A percentile compares a stretch with the other conserved stretches of the same genome.
Conservation (phyloP, 2,113 vertebrate species). For the Coregonus clupeaformis region DNA sequence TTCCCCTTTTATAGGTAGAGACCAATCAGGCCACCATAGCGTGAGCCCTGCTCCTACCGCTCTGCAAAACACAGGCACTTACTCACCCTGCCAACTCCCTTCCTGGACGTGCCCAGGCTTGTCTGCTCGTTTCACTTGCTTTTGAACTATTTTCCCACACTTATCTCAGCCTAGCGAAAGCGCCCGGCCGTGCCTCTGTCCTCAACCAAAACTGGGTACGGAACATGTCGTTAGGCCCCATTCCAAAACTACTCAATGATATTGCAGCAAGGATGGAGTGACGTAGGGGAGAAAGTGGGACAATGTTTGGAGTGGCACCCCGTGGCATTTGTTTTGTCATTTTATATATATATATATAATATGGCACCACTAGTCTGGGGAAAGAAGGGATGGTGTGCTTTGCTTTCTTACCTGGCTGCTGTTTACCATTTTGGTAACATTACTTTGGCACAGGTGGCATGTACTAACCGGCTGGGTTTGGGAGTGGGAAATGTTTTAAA, state of each 20-base stretch:
- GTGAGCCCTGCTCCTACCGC: not conserved
- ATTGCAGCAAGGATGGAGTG: not conserved
- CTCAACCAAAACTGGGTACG: conserved; percentile 62
- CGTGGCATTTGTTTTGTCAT: too few species aligned
- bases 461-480: too few species aligned
- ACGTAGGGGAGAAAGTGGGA: not conserved
- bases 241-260: conserved; percentile 57
- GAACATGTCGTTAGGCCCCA: conserved; percentile 68
- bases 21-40: too few species aligned
- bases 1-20: too few species aligned
- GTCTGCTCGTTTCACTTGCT: conserved; percentile 71
- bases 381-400: too few species aligned
- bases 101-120: conserved; percentile 68
- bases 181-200: conserved; percentile 13
- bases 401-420: conserved; percentile 35
- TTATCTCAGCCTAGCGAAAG: conserved; percentile 75
- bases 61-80: not conserved
- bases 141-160: conserved; percentile 83
- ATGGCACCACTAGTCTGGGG: not conserved
- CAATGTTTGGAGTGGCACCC: conserved; percentile 1
- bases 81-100: not conserved
- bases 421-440: conserved; percentile 30
- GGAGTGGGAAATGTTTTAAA: too few species aligned
- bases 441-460: not conserved
- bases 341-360: too few species aligned